Evolutionary conservation across 2,888 invertebrate genomes (phyloP), one percentile per base, ranked within the genome.

Genomic region (Stenodera caucasica): DNA sequence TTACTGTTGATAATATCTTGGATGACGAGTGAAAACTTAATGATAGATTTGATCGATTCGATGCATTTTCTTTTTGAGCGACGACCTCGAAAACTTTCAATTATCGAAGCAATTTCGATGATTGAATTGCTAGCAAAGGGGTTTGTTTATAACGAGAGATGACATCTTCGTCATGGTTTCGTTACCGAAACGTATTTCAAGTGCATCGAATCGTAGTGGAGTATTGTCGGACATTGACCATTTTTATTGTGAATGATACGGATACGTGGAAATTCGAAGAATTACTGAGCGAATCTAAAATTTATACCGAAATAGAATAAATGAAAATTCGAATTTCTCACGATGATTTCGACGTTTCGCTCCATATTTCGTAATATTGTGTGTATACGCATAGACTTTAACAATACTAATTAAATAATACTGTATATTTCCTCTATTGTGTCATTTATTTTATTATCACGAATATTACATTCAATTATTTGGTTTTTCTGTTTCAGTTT

Each of bases 191-290:
- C 60, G 60, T 45, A 12, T 60, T 60, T 70, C 63, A 64, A 66
- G 70, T 67, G 70, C 64, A 69, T 64, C 70, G 64, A 69, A 63
- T 58, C 67, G 68, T 66, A 57, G 49, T 60, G 51, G 51, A 55
- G 55, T 55, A 40, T 45, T 45, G 50, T 59, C 67, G 70, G 70
- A 63, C 70, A 56, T 67, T 70, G 70, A 70, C 70, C 68, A 68
- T 54, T 18, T 30, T n/a, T n/a, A n/a, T n/a, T n/a, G n/a, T n/a
- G n/a, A n/a, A n/a, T n/a, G n/a, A n/a, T n/a, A n/a, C n/a, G n/a
- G n/a, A n/a, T n/a, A n/a, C n/a, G n/a, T n/a, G n/a, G n/a, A n/a
- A n/a, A n/a, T n/a, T n/a, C n/a, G 30, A 29, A 54, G 53, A 59
- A 55, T 15, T 60, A 57, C 51, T 57, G 18, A 40, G 4, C 35